These are phyloP conservation scores for Pelodytes ibericus DNA, from an alignment of 2,797 vertebrate species.

Conservation along the genomic window DNA sequence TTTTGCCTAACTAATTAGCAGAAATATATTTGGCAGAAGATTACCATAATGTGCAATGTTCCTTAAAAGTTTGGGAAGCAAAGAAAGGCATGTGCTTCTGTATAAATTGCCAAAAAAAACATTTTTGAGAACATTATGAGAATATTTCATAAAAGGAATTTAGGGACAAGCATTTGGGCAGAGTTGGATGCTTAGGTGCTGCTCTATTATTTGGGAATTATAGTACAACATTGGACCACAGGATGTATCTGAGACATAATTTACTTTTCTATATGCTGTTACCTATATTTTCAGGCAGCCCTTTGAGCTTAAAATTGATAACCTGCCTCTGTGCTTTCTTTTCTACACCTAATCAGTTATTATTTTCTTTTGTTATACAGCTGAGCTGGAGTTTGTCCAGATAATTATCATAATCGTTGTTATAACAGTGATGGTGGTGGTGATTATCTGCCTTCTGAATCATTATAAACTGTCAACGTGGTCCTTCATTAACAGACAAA, in stretches of 20 bases:
- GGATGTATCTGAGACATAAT: too few species aligned
- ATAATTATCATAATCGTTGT: conserved; percentile 92
- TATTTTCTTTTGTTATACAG: conserved; percentile 62
- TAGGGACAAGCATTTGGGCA: background rate
- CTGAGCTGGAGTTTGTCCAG: conserved; percentile 91
- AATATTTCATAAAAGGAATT: background rate
- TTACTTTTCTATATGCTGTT: background rate
- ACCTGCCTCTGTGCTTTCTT: too few species aligned
- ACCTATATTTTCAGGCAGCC: background rate
- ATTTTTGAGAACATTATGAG: conserved; percentile 3
- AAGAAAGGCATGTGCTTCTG: background rate
- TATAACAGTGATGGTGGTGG: conserved; percentile 94
- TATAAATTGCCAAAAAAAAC: background rate
- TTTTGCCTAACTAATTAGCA: conserved; percentile 13
- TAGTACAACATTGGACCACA: too few species aligned
- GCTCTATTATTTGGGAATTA: too few species aligned
- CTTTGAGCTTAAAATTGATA: too few species aligned
- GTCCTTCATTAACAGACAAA: conserved; percentile 89
- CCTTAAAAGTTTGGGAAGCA: background rate
- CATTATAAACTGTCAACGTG: conserved; percentile 90
- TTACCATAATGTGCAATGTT: conserved; percentile 2
- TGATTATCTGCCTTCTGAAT: conserved; percentile 91
- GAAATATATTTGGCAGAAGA: conserved; percentile 3
- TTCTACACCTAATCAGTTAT: background rate
- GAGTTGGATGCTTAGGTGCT: too few species aligned